A percentile compares a stretch with the other conserved stretches of the same genome.
Evolutionary conservation across 23 tunicate species (phyloP).

Genomic region (Styela plicata): DNA sequence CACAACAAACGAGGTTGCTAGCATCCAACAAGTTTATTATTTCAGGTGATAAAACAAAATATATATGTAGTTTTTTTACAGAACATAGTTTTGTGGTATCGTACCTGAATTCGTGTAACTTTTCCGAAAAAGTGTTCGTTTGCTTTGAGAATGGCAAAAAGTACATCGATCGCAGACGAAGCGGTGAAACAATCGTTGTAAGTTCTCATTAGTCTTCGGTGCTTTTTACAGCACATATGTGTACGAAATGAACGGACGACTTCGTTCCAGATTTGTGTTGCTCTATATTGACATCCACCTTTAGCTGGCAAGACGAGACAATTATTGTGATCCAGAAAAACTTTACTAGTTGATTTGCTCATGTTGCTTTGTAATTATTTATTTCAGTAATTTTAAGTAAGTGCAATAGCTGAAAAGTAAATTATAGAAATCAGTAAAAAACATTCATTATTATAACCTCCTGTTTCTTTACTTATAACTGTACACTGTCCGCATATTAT

Average conservation of each 20-base stretch:
- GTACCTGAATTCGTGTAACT: background rate
- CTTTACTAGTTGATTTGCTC: background rate
- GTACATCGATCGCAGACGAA: background rate
- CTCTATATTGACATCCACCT: background rate
- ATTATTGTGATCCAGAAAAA: background rate
- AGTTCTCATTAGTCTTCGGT: background rate
- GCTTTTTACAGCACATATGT: conserved; percentile 15
- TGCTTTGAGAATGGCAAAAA: background rate
- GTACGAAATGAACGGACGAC: conserved; percentile 12
- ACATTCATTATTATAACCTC: too few species aligned
- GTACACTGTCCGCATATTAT: too few species aligned
- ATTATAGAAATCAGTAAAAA: too few species aligned
- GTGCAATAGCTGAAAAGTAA: too few species aligned
- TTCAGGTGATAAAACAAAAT: too few species aligned
- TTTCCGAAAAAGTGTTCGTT: background rate
- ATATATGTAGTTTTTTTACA: too few species aligned
- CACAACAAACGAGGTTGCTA: too few species aligned
- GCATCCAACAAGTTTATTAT: too few species aligned
- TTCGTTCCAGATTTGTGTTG: conserved; percentile 3
- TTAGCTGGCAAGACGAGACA: background rate
- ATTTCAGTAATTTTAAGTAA: too few species aligned
- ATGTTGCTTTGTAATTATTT: too few species aligned
- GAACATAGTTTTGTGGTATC: too few species aligned
- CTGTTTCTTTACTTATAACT: too few species aligned
- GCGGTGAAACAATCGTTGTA: conserved; percentile 5